A percentile compares a stretch with the other conserved stretches of the same genome.
These are phyloP conservation scores for Chorisops tibialis DNA, from an alignment of 2,888 invertebrate species.

Conservation along the genomic window DNA sequence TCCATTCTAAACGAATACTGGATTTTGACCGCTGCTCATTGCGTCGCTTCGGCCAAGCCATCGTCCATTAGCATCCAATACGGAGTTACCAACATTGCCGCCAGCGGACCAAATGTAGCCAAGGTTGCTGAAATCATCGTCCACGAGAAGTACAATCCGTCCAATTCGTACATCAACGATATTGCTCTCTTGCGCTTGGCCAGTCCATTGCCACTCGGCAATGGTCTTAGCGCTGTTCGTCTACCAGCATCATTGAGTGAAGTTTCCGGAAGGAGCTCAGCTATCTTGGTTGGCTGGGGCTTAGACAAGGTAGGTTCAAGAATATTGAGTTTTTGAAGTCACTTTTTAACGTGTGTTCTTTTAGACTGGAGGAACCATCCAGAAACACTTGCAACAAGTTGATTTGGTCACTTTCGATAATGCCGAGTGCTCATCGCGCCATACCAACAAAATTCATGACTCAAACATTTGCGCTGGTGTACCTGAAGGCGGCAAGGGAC, in stretches of 20 bases:
- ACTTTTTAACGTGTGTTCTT: conserved; percentile 2
- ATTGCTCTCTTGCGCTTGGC: conserved; percentile 49
- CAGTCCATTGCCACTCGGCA: conserved; percentile 38
- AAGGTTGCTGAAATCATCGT: conserved; percentile 40
- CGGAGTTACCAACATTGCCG: conserved; percentile 38
- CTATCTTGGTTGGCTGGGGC: conserved; percentile 46
- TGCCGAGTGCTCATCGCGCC: conserved; percentile 45
- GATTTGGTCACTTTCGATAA: conserved; percentile 47
- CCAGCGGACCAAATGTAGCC: conserved; percentile 40
- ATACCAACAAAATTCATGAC: conserved; percentile 40
- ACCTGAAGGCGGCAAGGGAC: conserved; percentile 53
- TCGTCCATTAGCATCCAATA: conserved; percentile 39
- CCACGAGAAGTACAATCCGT: conserved; percentile 44
- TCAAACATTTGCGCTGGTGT: conserved; percentile 53
- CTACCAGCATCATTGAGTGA: conserved; percentile 38
- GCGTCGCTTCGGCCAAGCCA: conserved; percentile 35
- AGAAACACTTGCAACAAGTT: conserved; percentile 48
- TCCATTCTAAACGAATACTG: conserved; percentile 40
- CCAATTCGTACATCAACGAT: conserved; percentile 46
- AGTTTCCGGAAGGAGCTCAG: conserved; percentile 34
- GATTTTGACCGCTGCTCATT: conserved; percentile 45
- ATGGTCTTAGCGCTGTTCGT: conserved; percentile 39
- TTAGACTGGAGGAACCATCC: conserved; percentile 47
- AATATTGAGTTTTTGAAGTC: background rate
- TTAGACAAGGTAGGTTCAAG: conserved; percentile 38